Percentiles rank a stretch among this genome's conserved stretches.
Conservation (phyloP, 1,140 invertebrate genomes). For the Brachionus koreanus region DNA sequence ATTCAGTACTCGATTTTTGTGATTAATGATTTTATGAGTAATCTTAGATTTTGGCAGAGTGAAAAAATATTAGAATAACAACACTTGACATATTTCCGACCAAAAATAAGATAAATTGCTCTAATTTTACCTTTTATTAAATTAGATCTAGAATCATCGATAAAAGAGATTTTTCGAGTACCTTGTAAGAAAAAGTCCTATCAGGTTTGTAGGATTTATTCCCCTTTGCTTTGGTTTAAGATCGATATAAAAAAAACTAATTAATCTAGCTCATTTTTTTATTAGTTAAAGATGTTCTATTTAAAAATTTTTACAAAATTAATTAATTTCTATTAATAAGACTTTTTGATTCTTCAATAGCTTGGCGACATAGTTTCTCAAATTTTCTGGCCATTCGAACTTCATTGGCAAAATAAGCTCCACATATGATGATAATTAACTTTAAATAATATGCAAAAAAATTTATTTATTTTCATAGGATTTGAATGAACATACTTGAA, state of each 20-base stretch:
- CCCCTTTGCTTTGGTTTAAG: neutral
- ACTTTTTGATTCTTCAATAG: neutral
- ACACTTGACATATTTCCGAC: neutral
- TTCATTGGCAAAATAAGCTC: slow-evolving; percentile 30
- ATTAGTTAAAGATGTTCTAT: neutral
- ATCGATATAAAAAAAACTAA: neutral
- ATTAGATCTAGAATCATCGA: neutral
- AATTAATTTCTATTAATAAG: neutral
- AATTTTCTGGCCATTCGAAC: slow-evolving; percentile 33
- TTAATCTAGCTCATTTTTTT: neutral
- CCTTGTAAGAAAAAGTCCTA: neutral
- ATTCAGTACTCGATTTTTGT: neutral
- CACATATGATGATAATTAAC: neutral
- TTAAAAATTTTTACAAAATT: neutral
- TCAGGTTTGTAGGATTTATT: neutral
- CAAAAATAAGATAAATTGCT: neutral
- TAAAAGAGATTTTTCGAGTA: neutral
- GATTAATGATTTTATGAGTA: neutral
- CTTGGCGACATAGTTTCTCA: neutral
- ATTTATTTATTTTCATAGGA: neutral
- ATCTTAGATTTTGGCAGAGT: neutral
- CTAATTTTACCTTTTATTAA: neutral
- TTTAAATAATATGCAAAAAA: no score
- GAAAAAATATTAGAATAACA: neutral
- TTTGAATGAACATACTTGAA: neutral